phyloP scores from a whole-genome alignment of 1,140 invertebrate genomes.

The Drosophila auraria region DNA sequence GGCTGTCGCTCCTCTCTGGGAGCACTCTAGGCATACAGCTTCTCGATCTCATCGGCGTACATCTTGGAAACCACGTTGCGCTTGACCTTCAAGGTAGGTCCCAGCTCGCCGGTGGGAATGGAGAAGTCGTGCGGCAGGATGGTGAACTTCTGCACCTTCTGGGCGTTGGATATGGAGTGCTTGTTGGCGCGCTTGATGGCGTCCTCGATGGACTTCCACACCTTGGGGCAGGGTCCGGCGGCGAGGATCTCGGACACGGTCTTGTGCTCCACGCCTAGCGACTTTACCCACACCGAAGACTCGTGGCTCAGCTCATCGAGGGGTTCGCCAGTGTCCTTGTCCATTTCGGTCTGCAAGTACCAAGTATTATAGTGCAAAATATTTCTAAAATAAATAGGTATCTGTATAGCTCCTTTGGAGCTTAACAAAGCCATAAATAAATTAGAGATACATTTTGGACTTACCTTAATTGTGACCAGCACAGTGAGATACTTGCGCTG shows the following conservation, averaged over 20 bases:
- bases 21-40: slow-evolving; percentile 85
- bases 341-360: slow-evolving; percentile 75
- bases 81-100: slow-evolving; percentile 95
- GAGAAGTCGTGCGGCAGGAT: slow-evolving; percentile 95
- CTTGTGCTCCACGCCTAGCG: slow-evolving; percentile 89
- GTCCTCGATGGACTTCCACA: slow-evolving; percentile 90
- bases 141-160: slow-evolving; percentile 95
- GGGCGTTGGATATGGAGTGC: slow-evolving; percentile 93
- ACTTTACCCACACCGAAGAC: slow-evolving; percentile 90
- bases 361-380: no score
- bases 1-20: slow-evolving; percentile 1
- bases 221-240: slow-evolving; percentile 86
- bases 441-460: background rate
- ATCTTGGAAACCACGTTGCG: slow-evolving; percentile 89
- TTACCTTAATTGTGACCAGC: slow-evolving; percentile 93
- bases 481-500: slow-evolving; percentile 94
- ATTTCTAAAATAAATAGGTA: no score
- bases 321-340: slow-evolving; percentile 89
- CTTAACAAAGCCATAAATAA: background rate
- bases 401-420: background rate
- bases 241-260: slow-evolving; percentile 90
- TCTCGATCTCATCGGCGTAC: slow-evolving; percentile 90
- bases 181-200: slow-evolving; percentile 92
- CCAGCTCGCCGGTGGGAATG: slow-evolving; percentile 94
- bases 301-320: slow-evolving; percentile 89